Conservation (phyloP, 2,888 invertebrate genomes). For the Alsophila aescularia region DNA sequence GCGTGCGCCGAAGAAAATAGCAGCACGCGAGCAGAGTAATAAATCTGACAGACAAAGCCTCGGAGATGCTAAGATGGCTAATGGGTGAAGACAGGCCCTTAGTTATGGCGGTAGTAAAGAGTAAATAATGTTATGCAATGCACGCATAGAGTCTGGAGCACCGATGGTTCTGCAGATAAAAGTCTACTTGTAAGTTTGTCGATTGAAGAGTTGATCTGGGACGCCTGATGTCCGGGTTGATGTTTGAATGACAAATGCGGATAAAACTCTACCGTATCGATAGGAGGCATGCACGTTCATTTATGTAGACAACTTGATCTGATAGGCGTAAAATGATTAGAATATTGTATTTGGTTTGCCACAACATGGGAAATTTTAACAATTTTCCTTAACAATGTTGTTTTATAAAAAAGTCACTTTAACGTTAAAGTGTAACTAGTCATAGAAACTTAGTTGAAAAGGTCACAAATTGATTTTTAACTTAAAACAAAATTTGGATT, state of each 20-base stretch:
- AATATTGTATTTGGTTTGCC: no score
- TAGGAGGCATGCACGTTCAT: background rate
- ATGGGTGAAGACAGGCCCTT: conserved; percentile 50
- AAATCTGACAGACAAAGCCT: conserved; percentile 49
- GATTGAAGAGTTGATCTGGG: background rate
- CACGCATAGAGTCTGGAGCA: conserved; percentile 2
- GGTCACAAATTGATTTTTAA: no score
- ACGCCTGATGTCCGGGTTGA: background rate
- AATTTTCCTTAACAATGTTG: no score
- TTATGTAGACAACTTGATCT: background rate
- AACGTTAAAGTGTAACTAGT: no score
- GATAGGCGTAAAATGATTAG: background rate
- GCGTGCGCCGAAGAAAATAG: conserved; percentile 30
- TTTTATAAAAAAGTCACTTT: no score
- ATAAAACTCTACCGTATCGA: background rate
- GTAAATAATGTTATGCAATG: conserved; percentile 15
- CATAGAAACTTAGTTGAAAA: no score
- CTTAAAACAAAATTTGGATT: no score
- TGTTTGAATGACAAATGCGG: background rate
- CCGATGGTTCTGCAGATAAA: background rate
- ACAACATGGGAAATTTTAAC: no score
- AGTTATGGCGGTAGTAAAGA: conserved; percentile 29
- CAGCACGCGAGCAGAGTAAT: conserved; percentile 41
- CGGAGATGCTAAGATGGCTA: conserved; percentile 50
- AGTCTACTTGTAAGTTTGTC: background rate